Percentiles rank a stretch among this genome's conserved stretches.
Evolutionary conservation across 2,797 vertebrate genomes (phyloP).

Genomic region (Gephyroberyx darwinii): DNA sequence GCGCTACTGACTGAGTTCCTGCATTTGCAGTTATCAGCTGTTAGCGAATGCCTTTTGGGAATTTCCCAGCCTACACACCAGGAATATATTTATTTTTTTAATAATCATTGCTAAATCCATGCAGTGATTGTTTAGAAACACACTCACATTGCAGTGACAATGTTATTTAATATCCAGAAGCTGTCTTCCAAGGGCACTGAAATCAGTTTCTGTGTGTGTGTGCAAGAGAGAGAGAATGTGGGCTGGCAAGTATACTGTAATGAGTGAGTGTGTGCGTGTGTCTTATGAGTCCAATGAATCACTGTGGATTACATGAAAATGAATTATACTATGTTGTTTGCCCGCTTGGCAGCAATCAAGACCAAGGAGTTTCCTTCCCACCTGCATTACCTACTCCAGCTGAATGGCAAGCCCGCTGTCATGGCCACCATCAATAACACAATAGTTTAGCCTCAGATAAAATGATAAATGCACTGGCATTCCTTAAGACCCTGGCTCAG

Average conservation of each 20-base stretch:
- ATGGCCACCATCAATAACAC: slow-evolving; percentile 66
- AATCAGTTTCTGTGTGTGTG: slow-evolving; percentile 12
- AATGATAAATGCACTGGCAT: slow-evolving; percentile 68
- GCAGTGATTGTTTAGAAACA: slow-evolving; percentile 24
- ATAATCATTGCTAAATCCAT: slow-evolving; percentile 16
- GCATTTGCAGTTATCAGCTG: slow-evolving; percentile 49
- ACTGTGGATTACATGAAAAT: slow-evolving; percentile 51
- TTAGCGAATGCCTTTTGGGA: slow-evolving; percentile 33
- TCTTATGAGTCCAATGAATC: slow-evolving; percentile 43
- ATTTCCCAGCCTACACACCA: slow-evolving; percentile 19
- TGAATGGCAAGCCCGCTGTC: slow-evolving; percentile 60
- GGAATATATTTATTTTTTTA: slow-evolving; percentile 11
- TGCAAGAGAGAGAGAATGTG: slow-evolving; percentile 20
- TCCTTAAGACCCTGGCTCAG: slow-evolving; percentile 71
- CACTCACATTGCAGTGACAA: slow-evolving; percentile 3
- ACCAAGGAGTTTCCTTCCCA: slow-evolving; percentile 49
- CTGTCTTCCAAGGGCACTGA: not conserved
- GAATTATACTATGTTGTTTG: slow-evolving; percentile 51
- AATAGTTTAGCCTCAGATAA: slow-evolving; percentile 72
- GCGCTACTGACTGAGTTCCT: slow-evolving; percentile 28
- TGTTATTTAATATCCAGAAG: slow-evolving; percentile 5
- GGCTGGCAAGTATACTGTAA: no score
- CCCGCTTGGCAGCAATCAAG: slow-evolving; percentile 56
- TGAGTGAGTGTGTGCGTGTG: not conserved
- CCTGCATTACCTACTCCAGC: slow-evolving; percentile 48